Percentiles rank a stretch among this genome's conserved stretches.
Evolutionary conservation across 2,797 vertebrate species (phyloP).

Genomic region (Lepus oiostolus): DNA sequence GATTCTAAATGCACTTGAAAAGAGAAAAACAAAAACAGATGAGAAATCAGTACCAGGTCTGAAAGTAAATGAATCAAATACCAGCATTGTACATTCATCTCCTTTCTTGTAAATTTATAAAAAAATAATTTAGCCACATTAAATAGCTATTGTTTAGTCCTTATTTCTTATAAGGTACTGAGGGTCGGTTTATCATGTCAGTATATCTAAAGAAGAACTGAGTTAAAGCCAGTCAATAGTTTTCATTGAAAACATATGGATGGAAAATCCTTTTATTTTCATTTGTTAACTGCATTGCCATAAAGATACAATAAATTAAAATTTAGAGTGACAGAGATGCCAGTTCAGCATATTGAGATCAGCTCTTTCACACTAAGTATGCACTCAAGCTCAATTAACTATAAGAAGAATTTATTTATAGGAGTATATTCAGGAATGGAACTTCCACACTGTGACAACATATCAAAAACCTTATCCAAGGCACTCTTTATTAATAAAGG

Average conservation of each 20-base stretch:
- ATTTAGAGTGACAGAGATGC: neutral
- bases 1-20: slow-evolving; percentile 95
- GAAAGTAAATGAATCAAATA: neutral
- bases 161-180: neutral
- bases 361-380: neutral
- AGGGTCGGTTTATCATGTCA: neutral
- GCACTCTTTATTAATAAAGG: neutral
- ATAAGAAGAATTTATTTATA: neutral
- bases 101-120: neutral
- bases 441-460: neutral
- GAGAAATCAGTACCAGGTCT: neutral
- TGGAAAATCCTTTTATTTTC: neutral
- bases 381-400: neutral
- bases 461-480: slow-evolving; percentile 7
- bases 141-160: neutral
- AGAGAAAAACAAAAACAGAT: slow-evolving; percentile 54
- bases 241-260: neutral
- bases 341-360: slow-evolving; percentile 1
- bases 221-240: neutral
- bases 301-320: slow-evolving; percentile 21
- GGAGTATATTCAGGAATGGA: neutral
- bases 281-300: neutral
- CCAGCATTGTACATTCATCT: neutral
- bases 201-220: neutral
- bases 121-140: neutral